Conservation (phyloP, 2,888 invertebrate species). For the Dioctria linearis region DNA sequence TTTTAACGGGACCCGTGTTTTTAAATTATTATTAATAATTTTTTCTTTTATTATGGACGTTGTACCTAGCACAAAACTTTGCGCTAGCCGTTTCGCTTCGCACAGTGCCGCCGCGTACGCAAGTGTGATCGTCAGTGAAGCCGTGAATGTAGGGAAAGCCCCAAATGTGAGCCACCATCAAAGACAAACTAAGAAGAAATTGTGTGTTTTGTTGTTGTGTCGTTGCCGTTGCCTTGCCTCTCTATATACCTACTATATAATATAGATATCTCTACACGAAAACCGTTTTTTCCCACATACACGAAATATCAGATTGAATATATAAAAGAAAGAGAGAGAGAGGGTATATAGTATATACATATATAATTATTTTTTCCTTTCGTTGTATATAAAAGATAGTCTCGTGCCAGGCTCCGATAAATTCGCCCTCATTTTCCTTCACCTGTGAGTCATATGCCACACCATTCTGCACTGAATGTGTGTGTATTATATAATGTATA, state of each 20-base stretch:
- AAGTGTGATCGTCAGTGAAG: constrained; percentile 45
- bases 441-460: constrained; percentile 47
- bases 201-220: background rate
- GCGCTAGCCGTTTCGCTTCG: constrained; percentile 12
- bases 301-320: no score
- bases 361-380: constrained; percentile 31
- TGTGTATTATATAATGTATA: constrained; percentile 10
- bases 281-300: constrained; percentile 35
- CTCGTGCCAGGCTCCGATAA: constrained; percentile 66
- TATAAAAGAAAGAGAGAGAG: no score
- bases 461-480: background rate
- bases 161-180: background rate
- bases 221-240: constrained; percentile 38
- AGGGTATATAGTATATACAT: no score
- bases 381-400: constrained; percentile 66
- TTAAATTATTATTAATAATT: background rate
- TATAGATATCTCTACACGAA: no score
- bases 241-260: background rate
- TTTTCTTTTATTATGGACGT: background rate
- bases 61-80: background rate
- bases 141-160: constrained; percentile 39
- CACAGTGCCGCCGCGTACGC: constrained; percentile 51
- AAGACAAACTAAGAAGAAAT: no score
- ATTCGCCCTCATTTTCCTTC: constrained; percentile 51
- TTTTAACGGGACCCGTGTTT: no score